Percentiles rank a stretch among this genome's conserved stretches.
phyloP scores from a whole-genome alignment of 64 coral and sea anemone genomes.

The Montipora foliosa region DNA sequence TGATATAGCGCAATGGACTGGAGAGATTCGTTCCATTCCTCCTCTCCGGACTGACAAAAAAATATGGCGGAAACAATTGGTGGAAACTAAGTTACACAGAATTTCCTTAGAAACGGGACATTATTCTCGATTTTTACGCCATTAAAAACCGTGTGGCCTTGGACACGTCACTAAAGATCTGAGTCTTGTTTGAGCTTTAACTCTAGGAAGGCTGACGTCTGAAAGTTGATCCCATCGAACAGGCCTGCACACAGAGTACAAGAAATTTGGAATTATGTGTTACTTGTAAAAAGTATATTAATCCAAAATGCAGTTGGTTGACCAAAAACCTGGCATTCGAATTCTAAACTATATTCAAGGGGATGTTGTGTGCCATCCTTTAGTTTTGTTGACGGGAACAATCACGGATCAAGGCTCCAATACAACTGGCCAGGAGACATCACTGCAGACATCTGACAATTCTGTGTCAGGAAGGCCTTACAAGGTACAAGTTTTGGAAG shows the following conservation, averaged over 20 bases:
- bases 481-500: not conserved
- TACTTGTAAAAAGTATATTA: too few species aligned
- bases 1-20: not conserved
- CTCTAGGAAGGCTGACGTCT: not conserved
- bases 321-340: conserved; percentile 20
- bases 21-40: not conserved
- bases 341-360: conserved; percentile 72
- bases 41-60: not conserved
- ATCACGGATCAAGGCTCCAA: not conserved
- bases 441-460: not conserved
- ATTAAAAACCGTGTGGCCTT: not conserved
- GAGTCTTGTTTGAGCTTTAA: not conserved
- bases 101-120: conserved; percentile 17
- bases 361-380: conserved; percentile 74
- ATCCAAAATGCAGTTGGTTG: not conserved
- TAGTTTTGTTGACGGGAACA: conserved; percentile 81
- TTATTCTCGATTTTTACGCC: not conserved
- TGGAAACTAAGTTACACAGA: not conserved
- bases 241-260: not conserved
- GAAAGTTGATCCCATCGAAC: not conserved
- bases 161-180: conserved; percentile 49
- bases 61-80: conserved; percentile 34
- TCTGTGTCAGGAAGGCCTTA: not conserved
- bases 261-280: not conserved
- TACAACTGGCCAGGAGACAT: not conserved